Evolutionary conservation across 1,140 invertebrate genomes (phyloP), one percentile per base, ranked within the genome.

Genomic region (Penaeus chinensis): DNA sequence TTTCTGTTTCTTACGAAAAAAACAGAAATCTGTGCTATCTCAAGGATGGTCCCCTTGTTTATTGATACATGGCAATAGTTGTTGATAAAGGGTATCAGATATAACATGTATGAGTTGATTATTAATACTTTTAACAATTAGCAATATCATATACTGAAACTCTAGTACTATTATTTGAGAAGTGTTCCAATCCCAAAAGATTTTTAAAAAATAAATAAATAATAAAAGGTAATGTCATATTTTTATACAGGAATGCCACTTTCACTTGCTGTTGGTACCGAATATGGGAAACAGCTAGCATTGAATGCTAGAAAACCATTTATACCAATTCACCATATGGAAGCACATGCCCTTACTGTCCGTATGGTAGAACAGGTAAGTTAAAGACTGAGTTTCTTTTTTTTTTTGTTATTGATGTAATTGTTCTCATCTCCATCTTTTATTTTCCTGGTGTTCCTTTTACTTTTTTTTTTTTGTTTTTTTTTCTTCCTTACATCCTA

Each of bases 281-380:
- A 95, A 82, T 97, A 98, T 95, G 97, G 96, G 3, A 96, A 96
- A 91, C 93, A 96, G 91, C 91, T 99, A 42, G 94, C 95, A 42
- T 93, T 93, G 89, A 92, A 93, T 82, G 94, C 94, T 90, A 94
- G 94, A 0, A 97, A 97, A 92, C 97, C 97, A 10, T 93, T 99
- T 89, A 97, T 99, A 91, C 97, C 98, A 0, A 96, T 99, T 90
- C 98, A 99, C 94, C 98, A 99, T 90, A 99, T 99, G 98, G 95
- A 99, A 94, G 98, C 98, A 16, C 98, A 99, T 94, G 98, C 98
- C n/a, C 92, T 99, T 82, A 98, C 96, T 32, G 95, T 94, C 22
- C 93, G 98, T 91, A 95, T 99, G 94, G 91, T 93, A 2, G 90
- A 95, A 86, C 92, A 94, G 93, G 94, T 94, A 92, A 89, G 71